Evolutionary conservation across 2,113 vertebrate species (phyloP).

Genomic region (Vimba vimba): DNA sequence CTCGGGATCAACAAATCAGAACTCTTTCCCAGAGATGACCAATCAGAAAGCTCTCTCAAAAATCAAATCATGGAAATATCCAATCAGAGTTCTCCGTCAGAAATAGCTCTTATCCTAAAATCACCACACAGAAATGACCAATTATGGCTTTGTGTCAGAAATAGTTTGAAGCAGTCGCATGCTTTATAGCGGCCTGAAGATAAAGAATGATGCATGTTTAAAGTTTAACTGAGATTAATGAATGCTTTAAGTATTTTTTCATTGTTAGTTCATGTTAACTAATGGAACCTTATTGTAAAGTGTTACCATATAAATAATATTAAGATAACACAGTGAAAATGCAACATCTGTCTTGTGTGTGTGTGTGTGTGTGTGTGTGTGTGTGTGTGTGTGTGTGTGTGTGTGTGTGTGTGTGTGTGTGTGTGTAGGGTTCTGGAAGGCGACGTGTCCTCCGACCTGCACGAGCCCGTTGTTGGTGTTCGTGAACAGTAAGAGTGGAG

Average conservation of each 20-base stretch:
- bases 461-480: constrained; percentile 95
- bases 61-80: neutral
- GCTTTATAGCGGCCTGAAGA: neutral
- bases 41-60: neutral
- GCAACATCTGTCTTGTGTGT: neutral
- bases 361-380: constrained; percentile 18
- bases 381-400: neutral
- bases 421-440: constrained; percentile 93
- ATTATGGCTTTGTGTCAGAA: neutral
- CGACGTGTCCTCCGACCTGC: constrained; percentile 92
- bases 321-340: neutral
- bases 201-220: too few species aligned
- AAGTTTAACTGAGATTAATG: too few species aligned
- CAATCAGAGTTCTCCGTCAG: neutral
- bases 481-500: constrained; percentile 97
- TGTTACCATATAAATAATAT: neutral
- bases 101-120: neutral
- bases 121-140: neutral
- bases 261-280: neutral
- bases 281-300: neutral
- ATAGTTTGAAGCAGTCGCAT: neutral
- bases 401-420: constrained; percentile 22
- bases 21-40: too few species aligned
- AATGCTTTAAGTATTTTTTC: neutral
- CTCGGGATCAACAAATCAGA: too few species aligned